Evolutionary conservation across 2,888 invertebrate species (phyloP), one percentile per base, ranked within the genome.

Genomic region (Pyrrhia umbra): DNA sequence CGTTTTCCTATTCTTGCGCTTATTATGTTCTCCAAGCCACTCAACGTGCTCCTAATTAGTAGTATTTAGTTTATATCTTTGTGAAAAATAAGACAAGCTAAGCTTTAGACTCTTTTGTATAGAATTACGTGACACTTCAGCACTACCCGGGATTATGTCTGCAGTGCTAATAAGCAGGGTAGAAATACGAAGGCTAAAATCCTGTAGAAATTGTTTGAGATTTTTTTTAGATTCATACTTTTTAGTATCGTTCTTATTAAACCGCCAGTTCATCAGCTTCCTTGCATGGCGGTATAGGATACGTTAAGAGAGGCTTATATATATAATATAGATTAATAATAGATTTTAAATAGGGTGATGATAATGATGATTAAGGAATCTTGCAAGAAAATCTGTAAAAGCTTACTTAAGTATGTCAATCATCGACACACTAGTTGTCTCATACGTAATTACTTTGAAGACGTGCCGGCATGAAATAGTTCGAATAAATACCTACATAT

Each of bases 121-220:
- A 49, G 18, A 55, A 54, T 21, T 43, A 52, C 30, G 51, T 69
- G 68, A 58, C 37, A 49, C 49, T 50, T 16, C 10, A 74, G 20
- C n/a, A 40, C 16, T 59, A 23, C 5, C 27, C 6, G 49, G 34
- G 52, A 59, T 74, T 68, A 67, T 25, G n/a, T n/a, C 34, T 27
- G n/a, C 34, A 45, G 15, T 25, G n/a, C 9, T 47, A 37, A 37
- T 57, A 50, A 57, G 23, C 30, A 46, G 16, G 30, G 46, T n/a
- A 39, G 6, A 6, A 23, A 50, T 18, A 20, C 13, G 2, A 21
- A 1, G 45, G 23, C 18, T 62, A 21, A 42, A 43, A 1, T 34
- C 34, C 34, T n/a, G 43, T 13, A 23, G 8, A 43, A 6, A 43
- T n/a, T 1, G 2, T n/a, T 5, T n/a, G 13, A 2, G n/a, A n/a